Percentiles rank a stretch among this genome's conserved stretches.
Conservation (phyloP, 2,888 invertebrate species). For the Noctua pronuba region DNA sequence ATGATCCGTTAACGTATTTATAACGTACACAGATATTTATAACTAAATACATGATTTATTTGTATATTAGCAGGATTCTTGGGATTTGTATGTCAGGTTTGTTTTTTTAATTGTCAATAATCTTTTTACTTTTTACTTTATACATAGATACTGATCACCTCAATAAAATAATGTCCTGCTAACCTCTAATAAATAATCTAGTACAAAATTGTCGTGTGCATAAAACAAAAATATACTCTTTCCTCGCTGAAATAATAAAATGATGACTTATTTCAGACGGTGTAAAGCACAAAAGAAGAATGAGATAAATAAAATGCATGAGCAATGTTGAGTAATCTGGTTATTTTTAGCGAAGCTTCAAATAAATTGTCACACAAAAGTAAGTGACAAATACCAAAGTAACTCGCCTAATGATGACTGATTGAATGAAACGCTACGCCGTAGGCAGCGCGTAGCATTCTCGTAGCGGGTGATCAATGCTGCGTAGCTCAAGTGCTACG, state of each 20-base stretch:
- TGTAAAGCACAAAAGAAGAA: background rate
- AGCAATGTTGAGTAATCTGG: background rate
- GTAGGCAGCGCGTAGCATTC: slow-evolving; percentile 49
- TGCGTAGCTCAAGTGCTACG: slow-evolving; percentile 55
- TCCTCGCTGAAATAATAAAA: background rate
- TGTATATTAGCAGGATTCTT: too few species aligned
- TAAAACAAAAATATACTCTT: background rate
- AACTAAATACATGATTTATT: too few species aligned
- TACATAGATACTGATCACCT: too few species aligned
- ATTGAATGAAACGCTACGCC: slow-evolving; percentile 41
- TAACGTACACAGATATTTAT: too few species aligned
- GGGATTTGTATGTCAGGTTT: too few species aligned
- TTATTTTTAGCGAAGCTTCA: slow-evolving; percentile 4
- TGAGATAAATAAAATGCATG: background rate
- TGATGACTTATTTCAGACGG: background rate
- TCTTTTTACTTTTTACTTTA: too few species aligned
- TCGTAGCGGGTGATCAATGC: slow-evolving; percentile 46
- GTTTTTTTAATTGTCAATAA: too few species aligned
- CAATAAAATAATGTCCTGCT: too few species aligned
- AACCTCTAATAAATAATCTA: too few species aligned
- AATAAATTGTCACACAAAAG: slow-evolving; percentile 9
- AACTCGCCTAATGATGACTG: slow-evolving; percentile 23
- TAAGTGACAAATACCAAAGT: slow-evolving; percentile 3
- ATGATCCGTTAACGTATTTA: too few species aligned
- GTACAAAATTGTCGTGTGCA: background rate